These are phyloP conservation scores for Euzetes globulus DNA, from an alignment of 2,888 invertebrate species.

Conservation along the genomic window DNA sequence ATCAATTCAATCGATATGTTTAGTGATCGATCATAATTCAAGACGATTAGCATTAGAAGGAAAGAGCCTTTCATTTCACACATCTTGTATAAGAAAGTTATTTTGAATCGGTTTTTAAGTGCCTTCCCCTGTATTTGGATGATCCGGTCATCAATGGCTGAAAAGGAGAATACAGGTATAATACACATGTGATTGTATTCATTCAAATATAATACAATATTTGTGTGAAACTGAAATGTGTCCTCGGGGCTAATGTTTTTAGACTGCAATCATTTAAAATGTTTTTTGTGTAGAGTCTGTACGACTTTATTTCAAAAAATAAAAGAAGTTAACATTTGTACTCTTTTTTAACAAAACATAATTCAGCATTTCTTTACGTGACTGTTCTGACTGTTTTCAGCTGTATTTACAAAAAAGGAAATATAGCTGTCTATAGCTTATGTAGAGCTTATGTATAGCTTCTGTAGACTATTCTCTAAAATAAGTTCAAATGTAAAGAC, in stretches of 20 bases:
- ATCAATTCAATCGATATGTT: background rate
- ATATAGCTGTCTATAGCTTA: background rate
- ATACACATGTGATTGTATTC: background rate
- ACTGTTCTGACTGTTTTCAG: background rate
- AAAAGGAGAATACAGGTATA: background rate
- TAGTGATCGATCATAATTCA: constrained; percentile 27
- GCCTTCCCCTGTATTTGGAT: background rate
- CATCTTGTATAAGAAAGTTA: background rate
- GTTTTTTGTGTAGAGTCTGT: background rate
- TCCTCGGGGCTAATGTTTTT: constrained; percentile 13
- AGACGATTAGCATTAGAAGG: constrained; percentile 19
- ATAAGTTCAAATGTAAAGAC: background rate
- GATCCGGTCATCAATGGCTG: constrained; percentile 4
- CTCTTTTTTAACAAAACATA: background rate
- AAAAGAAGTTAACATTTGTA: constrained; percentile 25
- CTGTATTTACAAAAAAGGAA: constrained; percentile 19
- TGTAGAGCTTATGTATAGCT: background rate
- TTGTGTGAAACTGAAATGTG: constrained; percentile 24
- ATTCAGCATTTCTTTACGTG: background rate
- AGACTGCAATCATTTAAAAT: background rate
- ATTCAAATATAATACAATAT: constrained; percentile 14
- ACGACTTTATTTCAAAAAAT: constrained; percentile 15
- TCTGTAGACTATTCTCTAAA: background rate
- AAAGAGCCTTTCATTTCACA: background rate
- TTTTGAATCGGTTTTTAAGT: background rate